Evolutionary conservation across 2,113 vertebrate genomes (phyloP).

Genomic region (Arizona elegans): DNA sequence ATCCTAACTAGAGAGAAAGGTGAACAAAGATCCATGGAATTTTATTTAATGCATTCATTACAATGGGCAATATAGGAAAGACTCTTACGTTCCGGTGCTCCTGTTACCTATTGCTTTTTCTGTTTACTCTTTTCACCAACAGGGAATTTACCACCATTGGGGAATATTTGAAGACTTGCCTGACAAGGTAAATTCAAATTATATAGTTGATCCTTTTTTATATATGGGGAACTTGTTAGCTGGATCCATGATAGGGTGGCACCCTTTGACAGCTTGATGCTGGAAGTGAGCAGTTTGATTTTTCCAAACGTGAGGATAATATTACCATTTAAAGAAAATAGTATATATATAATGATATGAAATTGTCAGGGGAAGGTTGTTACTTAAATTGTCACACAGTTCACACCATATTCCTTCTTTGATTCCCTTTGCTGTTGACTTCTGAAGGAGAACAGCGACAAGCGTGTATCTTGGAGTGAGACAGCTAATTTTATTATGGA

Average conservation of each 20-base stretch:
- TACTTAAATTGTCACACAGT: slow-evolving; percentile 59
- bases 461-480: slow-evolving; percentile 63
- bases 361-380: not conserved
- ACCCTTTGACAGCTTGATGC: slow-evolving; percentile 72
- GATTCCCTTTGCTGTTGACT: slow-evolving; percentile 71
- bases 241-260: slow-evolving; percentile 66
- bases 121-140: slow-evolving; percentile 41
- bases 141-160: slow-evolving; percentile 64
- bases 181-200: slow-evolving; percentile 75
- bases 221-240: slow-evolving; percentile 66
- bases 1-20: not conserved
- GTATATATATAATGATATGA: slow-evolving; percentile 65
- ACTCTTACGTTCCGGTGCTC: not conserved
- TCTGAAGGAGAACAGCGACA: slow-evolving; percentile 66
- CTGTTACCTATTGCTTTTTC: slow-evolving; percentile 40
- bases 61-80: slow-evolving; percentile 35
- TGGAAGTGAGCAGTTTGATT: slow-evolving; percentile 68
- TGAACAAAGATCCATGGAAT: not conserved
- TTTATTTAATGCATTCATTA: slow-evolving; percentile 49
- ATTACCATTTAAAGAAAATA: slow-evolving; percentile 60
- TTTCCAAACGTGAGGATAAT: slow-evolving; percentile 58
- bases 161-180: slow-evolving; percentile 68
- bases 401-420: slow-evolving; percentile 71
- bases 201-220: slow-evolving; percentile 64
- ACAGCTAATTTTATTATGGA: slow-evolving; percentile 79